These are phyloP conservation scores for Leptinotarsa rubiginosa DNA, from an alignment of 2,888 invertebrate genomes.

Conservation along the genomic window DNA sequence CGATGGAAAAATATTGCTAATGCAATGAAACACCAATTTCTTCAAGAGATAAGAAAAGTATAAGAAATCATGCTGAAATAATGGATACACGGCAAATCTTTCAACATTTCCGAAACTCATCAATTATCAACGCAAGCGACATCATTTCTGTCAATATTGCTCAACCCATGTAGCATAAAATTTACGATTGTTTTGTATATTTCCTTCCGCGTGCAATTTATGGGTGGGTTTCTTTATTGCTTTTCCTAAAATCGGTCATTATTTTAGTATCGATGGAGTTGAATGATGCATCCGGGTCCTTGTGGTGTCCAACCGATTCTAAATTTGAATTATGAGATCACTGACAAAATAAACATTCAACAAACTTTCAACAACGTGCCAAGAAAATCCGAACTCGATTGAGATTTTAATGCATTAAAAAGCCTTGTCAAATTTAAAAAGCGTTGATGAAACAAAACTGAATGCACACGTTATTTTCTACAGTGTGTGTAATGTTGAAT, in stretches of 20 bases:
- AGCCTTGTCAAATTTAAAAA: too few relatives aligned
- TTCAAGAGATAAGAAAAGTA: too few relatives aligned
- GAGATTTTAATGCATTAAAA: too few relatives aligned
- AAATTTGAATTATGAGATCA: background rate
- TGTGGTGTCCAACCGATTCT: conserved; percentile 5
- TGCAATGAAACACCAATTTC: too few relatives aligned
- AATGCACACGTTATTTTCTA: too few relatives aligned
- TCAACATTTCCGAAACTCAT: background rate
- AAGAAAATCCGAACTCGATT: too few relatives aligned
- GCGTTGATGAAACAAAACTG: too few relatives aligned
- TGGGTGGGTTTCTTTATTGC: background rate
- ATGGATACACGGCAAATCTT: background rate
- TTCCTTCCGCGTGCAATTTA: background rate
- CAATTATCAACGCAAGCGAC: background rate
- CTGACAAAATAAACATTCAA: too few relatives aligned
- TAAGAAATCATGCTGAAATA: background rate
- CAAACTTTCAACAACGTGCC: too few relatives aligned
- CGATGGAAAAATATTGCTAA: too few relatives aligned
- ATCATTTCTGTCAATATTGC: background rate
- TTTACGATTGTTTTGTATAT: conserved; percentile 14
- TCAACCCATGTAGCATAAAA: background rate
- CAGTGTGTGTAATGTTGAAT: too few relatives aligned
- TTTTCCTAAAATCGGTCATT: conserved; percentile 5
- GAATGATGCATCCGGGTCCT: conserved; percentile 6
- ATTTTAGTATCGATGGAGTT: background rate